phyloP scores from a whole-genome alignment of 2,113 vertebrate species.

The Myocastor coypus region DNA sequence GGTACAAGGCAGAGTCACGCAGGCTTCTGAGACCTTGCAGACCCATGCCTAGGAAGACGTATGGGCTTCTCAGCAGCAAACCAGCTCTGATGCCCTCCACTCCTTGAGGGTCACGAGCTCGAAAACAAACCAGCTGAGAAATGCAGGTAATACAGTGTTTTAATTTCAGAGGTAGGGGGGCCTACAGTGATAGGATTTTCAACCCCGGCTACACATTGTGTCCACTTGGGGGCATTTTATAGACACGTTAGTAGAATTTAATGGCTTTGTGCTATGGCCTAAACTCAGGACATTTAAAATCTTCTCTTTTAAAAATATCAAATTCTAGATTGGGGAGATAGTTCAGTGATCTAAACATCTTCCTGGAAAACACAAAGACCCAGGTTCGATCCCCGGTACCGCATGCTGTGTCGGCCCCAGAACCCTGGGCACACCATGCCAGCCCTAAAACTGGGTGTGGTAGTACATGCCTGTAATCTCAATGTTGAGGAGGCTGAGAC shows the following conservation, averaged over 20 bases:
- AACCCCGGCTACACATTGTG: fast-evolving
- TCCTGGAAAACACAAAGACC: no score
- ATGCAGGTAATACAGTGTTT: neutral
- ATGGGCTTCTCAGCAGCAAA: neutral
- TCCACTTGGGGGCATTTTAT: neutral
- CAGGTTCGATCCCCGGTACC: no score
- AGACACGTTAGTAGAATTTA: neutral
- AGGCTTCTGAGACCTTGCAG: neutral
- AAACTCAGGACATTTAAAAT: neutral
- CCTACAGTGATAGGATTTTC: no score
- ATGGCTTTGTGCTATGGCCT: neutral
- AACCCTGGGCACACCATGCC: no score
- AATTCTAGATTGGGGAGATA: no score
- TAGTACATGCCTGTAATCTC: no score
- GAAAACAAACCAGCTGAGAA: neutral
- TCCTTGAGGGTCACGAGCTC: neutral
- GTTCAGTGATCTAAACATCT: no score
- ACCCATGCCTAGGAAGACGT: fast-evolving
- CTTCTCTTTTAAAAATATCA: neutral
- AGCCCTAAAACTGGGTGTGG: no score
- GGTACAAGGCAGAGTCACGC: neutral
- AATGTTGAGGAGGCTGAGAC: no score
- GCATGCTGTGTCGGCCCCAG: no score
- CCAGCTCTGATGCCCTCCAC: neutral
- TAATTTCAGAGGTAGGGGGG: neutral